Evolutionary conservation across 2,797 vertebrate genomes (phyloP).

Genomic region (Darevskia nairensis): DNA sequence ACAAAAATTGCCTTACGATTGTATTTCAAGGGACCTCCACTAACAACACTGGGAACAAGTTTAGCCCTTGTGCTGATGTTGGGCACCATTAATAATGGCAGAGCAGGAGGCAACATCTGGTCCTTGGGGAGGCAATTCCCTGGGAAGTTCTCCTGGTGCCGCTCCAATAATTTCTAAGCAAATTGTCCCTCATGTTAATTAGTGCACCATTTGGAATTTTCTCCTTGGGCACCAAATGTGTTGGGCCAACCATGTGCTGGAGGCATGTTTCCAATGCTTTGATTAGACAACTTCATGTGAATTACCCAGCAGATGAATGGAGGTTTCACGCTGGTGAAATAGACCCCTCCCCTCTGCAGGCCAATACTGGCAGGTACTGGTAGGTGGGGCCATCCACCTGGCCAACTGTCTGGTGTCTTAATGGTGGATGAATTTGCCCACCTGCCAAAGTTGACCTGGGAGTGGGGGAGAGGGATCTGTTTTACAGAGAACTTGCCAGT

Average conservation of each 20-base stretch:
- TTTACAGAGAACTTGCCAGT: no score
- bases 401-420: no score
- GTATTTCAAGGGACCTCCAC: neutral
- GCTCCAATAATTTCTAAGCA: neutral
- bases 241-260: neutral
- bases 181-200: neutral
- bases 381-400: no score
- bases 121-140: neutral
- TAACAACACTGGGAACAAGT: neutral
- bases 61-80: neutral
- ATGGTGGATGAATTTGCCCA: no score
- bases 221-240: neutral
- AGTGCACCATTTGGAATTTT: neutral
- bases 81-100: neutral
- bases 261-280: neutral
- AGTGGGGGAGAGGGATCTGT: no score
- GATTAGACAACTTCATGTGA: neutral
- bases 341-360: no score
- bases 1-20: neutral
- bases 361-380: no score
- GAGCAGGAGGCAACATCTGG: neutral
- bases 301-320: neutral
- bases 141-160: neutral
- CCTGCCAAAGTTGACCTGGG: no score
- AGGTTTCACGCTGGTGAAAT: no score